These are phyloP conservation scores for Pleuronectes platessa DNA, from an alignment of 2,113 vertebrate species.

Conservation along the genomic window DNA sequence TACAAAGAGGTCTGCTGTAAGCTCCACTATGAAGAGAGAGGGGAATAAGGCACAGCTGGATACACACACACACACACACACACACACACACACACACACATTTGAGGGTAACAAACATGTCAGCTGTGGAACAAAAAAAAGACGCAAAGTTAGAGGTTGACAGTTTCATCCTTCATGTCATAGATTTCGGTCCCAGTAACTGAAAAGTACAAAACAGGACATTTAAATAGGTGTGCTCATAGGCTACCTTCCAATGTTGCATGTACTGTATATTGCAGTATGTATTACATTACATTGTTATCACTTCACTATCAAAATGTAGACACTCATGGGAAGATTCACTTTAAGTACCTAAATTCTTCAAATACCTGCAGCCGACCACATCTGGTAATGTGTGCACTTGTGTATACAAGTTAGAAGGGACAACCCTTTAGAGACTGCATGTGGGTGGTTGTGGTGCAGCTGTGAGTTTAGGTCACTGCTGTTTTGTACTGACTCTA, in stretches of 20 bases:
- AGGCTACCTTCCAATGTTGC: background rate
- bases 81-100: conserved; percentile 8
- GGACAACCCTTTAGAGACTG: conserved; percentile 22
- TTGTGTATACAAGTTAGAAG: background rate
- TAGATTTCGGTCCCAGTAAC: background rate
- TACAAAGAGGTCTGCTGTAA: conserved; percentile 83
- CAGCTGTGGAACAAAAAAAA: conserved; percentile 23
- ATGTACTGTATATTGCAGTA: background rate
- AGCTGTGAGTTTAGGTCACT: conserved; percentile 15
- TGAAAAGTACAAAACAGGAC: background rate
- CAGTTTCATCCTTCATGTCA: background rate
- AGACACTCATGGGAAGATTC: background rate
- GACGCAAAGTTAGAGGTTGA: conserved; percentile 25
- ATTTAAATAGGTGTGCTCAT: background rate
- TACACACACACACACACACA: conserved; percentile 35
- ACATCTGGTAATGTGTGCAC: conserved; percentile 16
- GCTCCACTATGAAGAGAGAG: conserved; percentile 59
- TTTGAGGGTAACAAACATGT: conserved; percentile 28
- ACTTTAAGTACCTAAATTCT: background rate
- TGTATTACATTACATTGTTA: background rate
- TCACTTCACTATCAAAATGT: background rate
- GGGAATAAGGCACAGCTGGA: conserved; percentile 61
- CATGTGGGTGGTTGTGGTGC: conserved; percentile 19
- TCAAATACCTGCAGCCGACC: conserved; percentile 11
- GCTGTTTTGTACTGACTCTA: background rate